Conservation (phyloP, 2,888 invertebrate genomes). For the Tetanocera ferruginea region DNA sequence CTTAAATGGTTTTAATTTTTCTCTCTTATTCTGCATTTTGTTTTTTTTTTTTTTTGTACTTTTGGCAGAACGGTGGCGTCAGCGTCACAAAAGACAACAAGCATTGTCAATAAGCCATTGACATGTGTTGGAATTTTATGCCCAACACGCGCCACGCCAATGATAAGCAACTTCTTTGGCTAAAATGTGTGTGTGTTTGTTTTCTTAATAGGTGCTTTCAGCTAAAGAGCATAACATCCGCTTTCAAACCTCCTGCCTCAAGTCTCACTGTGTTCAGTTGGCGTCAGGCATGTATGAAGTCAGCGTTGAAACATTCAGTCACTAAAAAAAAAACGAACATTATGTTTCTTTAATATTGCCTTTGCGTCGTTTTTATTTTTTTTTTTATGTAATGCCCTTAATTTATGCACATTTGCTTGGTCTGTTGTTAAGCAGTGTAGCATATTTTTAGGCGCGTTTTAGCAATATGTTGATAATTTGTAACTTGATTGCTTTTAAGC, state of each 20-base stretch:
- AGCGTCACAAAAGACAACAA: conserved; percentile 1
- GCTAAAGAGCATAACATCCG: too few species aligned
- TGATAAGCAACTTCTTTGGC: not conserved
- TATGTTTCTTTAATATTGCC: too few species aligned
- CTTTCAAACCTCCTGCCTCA: too few species aligned
- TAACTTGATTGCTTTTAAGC: too few species aligned
- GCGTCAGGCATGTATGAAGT: too few species aligned
- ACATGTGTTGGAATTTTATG: conserved; percentile 41
- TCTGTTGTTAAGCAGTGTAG: not conserved
- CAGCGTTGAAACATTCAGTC: too few species aligned
- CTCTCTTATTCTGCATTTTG: not conserved
- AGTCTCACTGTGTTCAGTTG: too few species aligned
- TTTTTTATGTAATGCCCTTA: conserved; percentile 36
- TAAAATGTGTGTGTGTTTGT: too few species aligned
- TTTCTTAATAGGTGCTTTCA: too few species aligned
- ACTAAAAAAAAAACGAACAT: too few species aligned
- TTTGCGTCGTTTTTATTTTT: not conserved
- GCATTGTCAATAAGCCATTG: conserved; percentile 40
- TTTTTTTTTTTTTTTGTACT: not conserved
- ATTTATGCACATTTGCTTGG: conserved; percentile 31
- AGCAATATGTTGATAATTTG: not conserved
- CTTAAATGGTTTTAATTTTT: not conserved
- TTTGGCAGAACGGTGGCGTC: not conserved
- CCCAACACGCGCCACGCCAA: conserved; percentile 27
- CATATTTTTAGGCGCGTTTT: not conserved